A percentile compares a stretch with the other conserved stretches of the same genome.
Evolutionary conservation across 2,888 invertebrate genomes (phyloP).

Genomic region (Dugesia japonica): DNA sequence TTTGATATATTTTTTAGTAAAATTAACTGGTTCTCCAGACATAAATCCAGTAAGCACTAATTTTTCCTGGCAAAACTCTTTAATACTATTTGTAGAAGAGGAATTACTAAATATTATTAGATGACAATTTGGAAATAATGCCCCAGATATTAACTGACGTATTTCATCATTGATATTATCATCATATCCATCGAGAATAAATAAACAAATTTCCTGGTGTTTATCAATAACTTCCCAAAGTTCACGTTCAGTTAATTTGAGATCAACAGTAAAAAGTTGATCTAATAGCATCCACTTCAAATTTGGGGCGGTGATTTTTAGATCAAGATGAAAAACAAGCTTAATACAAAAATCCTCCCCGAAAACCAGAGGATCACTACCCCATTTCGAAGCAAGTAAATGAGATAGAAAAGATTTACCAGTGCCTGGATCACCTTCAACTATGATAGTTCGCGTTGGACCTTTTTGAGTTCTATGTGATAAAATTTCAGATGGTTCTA

Average conservation of each 20-base stretch:
- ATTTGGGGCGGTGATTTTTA: slow-evolving; percentile 32
- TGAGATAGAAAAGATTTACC: slow-evolving; percentile 41
- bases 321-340: slow-evolving; percentile 32
- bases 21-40: slow-evolving; percentile 30
- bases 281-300: slow-evolving; percentile 35
- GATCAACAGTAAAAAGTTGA: slow-evolving; percentile 39
- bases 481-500: slow-evolving; percentile 38
- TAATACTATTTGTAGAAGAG: slow-evolving; percentile 29
- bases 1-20: slow-evolving; percentile 31
- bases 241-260: slow-evolving; percentile 38
- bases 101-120: slow-evolving; percentile 36
- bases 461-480: slow-evolving; percentile 26
- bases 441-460: slow-evolving; percentile 37
- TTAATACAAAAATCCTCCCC: slow-evolving; percentile 17
- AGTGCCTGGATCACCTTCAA: slow-evolving; percentile 41
- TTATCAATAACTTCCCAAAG: slow-evolving; percentile 39
- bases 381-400: slow-evolving; percentile 41
- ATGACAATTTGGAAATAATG: slow-evolving; percentile 37
- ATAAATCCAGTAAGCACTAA: slow-evolving; percentile 16
- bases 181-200: slow-evolving; percentile 41
- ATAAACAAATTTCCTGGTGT: slow-evolving; percentile 38
- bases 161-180: slow-evolving; percentile 36
- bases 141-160: slow-evolving; percentile 37
- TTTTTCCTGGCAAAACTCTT: slow-evolving; percentile 33
- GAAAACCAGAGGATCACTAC: slow-evolving; percentile 36